These are phyloP conservation scores for Ctenopoma multispine DNA, from an alignment of 2,797 vertebrate species.

Conservation along the genomic window DNA sequence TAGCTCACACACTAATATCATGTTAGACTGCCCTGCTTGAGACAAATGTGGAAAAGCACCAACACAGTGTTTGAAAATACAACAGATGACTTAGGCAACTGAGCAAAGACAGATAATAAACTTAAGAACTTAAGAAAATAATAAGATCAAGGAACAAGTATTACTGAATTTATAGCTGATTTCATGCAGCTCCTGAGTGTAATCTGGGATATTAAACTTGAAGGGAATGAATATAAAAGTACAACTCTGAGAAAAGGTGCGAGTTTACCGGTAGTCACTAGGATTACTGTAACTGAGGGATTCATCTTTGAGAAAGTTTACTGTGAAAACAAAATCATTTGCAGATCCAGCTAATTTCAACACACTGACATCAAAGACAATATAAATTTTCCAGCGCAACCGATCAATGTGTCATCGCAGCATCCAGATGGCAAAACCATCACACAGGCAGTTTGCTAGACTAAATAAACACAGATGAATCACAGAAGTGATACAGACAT, in stretches of 20 bases:
- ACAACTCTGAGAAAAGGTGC: neutral
- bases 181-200: conserved; percentile 18
- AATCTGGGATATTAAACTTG: conserved; percentile 22
- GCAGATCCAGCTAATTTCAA: neutral
- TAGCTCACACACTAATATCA: too few species aligned
- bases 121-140: conserved; percentile 57
- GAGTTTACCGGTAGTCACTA: neutral
- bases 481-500: neutral
- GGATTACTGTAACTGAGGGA: neutral
- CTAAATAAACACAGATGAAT: conserved; percentile 6
- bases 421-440: conserved; percentile 25
- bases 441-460: neutral
- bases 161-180: conserved; percentile 17
- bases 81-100: conserved; percentile 15
- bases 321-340: neutral
- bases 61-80: conserved; percentile 9
- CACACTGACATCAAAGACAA: conserved; percentile 11
- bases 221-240: conserved; percentile 1
- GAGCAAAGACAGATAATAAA: conserved; percentile 50
- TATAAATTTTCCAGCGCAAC: neutral
- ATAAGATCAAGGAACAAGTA: conserved; percentile 59
- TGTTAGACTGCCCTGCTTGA: neutral
- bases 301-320: neutral
- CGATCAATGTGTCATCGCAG: conserved; percentile 2
- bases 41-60: conserved; percentile 18